phyloP scores from a whole-genome alignment of 1,140 invertebrate species.

The Papilio dardanus region DNA sequence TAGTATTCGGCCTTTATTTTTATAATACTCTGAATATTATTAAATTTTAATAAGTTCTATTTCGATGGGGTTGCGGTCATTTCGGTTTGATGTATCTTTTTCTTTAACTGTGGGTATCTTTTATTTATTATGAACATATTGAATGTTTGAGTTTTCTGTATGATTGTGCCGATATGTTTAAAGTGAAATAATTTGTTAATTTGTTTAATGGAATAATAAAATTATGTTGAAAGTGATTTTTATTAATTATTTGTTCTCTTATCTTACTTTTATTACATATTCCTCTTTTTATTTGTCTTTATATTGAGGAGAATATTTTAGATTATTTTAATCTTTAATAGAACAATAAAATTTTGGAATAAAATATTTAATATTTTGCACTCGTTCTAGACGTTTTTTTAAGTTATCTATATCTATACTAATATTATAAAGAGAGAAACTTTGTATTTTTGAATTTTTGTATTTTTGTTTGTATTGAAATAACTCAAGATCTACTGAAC shows the following conservation, averaged over 20 bases:
- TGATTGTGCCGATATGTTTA: slow-evolving; percentile 54
- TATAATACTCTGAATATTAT: slow-evolving; percentile 29
- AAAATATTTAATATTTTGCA: no score
- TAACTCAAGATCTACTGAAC: no score
- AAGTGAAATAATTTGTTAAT: slow-evolving; percentile 67
- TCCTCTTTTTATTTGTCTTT: background rate
- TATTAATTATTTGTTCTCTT: slow-evolving; percentile 34
- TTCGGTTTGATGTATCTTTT: slow-evolving; percentile 46
- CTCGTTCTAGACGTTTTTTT: no score
- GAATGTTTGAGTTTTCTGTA: slow-evolving; percentile 49
- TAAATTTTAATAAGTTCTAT: slow-evolving; percentile 42
- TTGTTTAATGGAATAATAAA: slow-evolving; percentile 76
- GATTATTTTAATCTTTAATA: no score
- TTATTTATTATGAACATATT: slow-evolving; percentile 51
- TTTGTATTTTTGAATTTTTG: no score
- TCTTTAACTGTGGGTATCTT: slow-evolving; percentile 45
- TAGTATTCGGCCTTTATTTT: slow-evolving; percentile 44
- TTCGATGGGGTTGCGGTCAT: slow-evolving; percentile 55
- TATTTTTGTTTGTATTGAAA: no score
- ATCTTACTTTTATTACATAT: background rate
- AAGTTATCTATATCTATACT: no score
- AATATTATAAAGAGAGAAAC: no score
- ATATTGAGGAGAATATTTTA: no score
- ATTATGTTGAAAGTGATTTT: slow-evolving; percentile 63
- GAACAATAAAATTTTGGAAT: no score